Conservation (phyloP, 2,888 invertebrate genomes). For the Coremacera marginata region DNA sequence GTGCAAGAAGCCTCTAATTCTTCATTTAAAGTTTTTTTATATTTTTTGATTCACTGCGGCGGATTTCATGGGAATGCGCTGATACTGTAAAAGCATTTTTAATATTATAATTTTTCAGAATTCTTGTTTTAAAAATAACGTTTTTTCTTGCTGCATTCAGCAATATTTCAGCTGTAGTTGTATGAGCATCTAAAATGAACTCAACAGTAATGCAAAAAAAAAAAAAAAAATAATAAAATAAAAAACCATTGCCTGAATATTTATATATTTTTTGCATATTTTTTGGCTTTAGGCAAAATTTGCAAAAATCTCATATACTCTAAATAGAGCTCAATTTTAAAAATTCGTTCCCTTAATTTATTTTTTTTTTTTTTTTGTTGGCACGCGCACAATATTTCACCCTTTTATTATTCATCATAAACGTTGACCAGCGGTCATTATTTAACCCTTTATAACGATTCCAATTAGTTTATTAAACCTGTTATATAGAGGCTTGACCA, state of each 20-base stretch:
- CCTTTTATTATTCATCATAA: neutral
- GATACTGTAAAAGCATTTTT: neutral
- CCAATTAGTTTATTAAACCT: constrained; percentile 3
- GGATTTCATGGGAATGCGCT: constrained; percentile 30
- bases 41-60: neutral
- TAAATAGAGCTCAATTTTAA: neutral
- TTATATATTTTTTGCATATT: neutral
- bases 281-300: neutral
- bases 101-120: neutral
- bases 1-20: neutral
- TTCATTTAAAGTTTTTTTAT: neutral
- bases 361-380: neutral
- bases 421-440: constrained; percentile 14
- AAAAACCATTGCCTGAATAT: neutral
- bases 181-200: neutral
- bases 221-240: neutral
- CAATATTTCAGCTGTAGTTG: neutral
- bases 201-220: neutral
- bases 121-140: neutral
- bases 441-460: neutral
- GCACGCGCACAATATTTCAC: constrained; percentile 11
- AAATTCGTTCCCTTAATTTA: neutral
- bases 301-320: too few species aligned
- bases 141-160: neutral
- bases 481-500: constrained; percentile 25